Conservation (phyloP, 2,113 vertebrate species). For the Pomatorhinus ruficollis region DNA sequence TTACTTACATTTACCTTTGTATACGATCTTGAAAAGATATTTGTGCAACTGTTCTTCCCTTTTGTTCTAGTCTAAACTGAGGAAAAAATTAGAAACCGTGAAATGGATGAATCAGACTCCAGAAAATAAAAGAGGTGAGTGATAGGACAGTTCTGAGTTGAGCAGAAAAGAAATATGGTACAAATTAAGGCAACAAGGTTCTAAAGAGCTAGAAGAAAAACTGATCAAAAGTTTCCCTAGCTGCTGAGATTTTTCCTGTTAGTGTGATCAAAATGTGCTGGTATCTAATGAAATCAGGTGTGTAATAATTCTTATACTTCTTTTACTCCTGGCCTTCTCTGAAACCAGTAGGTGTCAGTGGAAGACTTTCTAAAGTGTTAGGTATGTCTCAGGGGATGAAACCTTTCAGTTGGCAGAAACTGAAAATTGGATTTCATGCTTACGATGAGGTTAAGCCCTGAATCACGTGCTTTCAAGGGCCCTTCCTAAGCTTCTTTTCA, state of each 20-base stretch:
- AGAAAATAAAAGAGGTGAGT: slow-evolving; percentile 2
- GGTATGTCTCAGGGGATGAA: neutral
- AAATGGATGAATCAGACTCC: neutral
- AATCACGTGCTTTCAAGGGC: neutral
- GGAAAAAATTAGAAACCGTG: slow-evolving; percentile 52
- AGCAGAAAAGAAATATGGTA: neutral
- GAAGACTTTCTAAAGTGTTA: neutral
- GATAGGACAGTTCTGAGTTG: neutral
- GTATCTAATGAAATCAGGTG: neutral
- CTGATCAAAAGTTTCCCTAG: neutral
- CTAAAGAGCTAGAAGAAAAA: neutral
- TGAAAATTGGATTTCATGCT: neutral
- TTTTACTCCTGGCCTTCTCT: neutral
- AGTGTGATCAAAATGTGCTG: neutral
- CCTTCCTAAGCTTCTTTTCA: neutral
- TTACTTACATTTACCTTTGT: neutral
- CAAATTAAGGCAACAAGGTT: neutral
- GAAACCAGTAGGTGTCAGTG: slow-evolving; percentile 25
- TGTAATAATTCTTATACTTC: neutral
- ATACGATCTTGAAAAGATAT: neutral
- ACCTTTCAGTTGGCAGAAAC: neutral
- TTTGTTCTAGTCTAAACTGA: slow-evolving; percentile 38
- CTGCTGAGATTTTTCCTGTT: neutral
- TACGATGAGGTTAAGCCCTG: neutral
- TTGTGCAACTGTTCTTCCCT: neutral